Percentiles rank a stretch among this genome's conserved stretches.
Evolutionary conservation across 2,113 vertebrate genomes (phyloP).

Genomic region (Hyla sarda): DNA sequence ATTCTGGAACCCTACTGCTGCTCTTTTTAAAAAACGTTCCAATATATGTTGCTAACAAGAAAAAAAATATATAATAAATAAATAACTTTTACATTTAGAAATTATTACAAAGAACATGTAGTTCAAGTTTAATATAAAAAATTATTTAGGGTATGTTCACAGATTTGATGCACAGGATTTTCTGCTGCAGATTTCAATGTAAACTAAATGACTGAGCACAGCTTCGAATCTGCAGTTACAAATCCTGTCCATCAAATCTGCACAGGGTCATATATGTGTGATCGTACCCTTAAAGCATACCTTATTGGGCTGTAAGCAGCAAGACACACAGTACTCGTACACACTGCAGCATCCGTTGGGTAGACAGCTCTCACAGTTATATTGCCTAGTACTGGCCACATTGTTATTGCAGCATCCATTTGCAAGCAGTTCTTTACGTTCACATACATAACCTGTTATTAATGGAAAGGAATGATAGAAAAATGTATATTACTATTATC

Average conservation of each 20-base stretch:
- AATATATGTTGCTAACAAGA: slow-evolving; percentile 87
- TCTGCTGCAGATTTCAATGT: too few species aligned
- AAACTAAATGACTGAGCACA: too few species aligned
- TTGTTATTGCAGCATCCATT: slow-evolving; percentile 91
- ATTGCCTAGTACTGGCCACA: slow-evolving; percentile 76
- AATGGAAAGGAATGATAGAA: background rate
- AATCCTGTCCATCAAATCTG: too few species aligned
- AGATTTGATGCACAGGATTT: too few species aligned
- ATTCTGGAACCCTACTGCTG: slow-evolving; percentile 92
- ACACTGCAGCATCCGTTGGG: slow-evolving; percentile 89
- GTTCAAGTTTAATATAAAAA: too few species aligned
- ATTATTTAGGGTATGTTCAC: too few species aligned
- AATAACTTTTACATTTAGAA: background rate
- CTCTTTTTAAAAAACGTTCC: slow-evolving; percentile 92
- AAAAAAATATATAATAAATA: background rate
- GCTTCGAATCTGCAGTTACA: too few species aligned
- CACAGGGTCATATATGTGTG: too few species aligned
- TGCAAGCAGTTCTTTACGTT: slow-evolving; percentile 87
- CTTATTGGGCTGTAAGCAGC: slow-evolving; percentile 95
- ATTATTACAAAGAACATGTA: background rate
- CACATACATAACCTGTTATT: slow-evolving; percentile 91
- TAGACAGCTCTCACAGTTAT: slow-evolving; percentile 90
- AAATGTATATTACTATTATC: too few species aligned
- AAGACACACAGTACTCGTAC: slow-evolving; percentile 94
- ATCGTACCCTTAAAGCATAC: slow-evolving; percentile 70